Base-by-base conservation (phyloP, 2,888 invertebrate genomes). In the Actias luna region DNA sequence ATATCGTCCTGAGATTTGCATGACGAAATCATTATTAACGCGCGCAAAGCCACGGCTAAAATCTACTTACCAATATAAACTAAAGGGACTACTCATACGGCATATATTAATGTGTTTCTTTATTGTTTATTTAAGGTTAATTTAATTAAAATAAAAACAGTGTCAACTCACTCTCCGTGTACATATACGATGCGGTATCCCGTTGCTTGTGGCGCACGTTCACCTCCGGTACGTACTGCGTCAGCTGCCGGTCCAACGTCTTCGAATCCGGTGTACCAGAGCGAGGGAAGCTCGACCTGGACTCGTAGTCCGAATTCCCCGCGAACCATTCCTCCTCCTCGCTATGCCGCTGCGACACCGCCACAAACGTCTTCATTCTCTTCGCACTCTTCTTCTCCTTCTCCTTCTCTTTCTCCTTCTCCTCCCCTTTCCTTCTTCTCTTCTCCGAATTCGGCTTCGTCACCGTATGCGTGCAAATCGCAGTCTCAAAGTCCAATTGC, bases 231-330 rank as follows among this genome's bases (percentile, higher is more conserved):
- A 67, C 63, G 22, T 69, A 67, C 5, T 64, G 68, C 1, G 67
- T 68, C 14, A 69, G 39, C 67, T 80, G 83, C 31, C 62, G 66
- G 12, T 90, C 88, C 70, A 75, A 68, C 7, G 66, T 71, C 72
- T 89, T 89, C 1, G 87, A 87, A 58, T 91, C 91, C 0, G 92
- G 92, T 0, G 88, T 86, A 0, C 82, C 87, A 0, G 91, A 91
- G 8, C 88, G 76, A 0, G 89, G 89, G 73, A 82, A 89, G 69
- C 89, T 91, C 1, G 89, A 91, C 72, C 85, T 76, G 0, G 91
- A 90, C 5, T 92, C 92, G 27, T 87, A 65, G 62, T 91, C 91
- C 4, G 91, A 92, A 63, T 82, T 81, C 64, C 75, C 69, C 0
- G 74, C 79, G 8, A 76, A 77, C 87, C 85, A 88, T 5, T 92